Percentiles rank a stretch among this genome's conserved stretches.
These are phyloP conservation scores for Origma solitaria DNA, from an alignment of 2,113 vertebrate species.

Conservation along the genomic window DNA sequence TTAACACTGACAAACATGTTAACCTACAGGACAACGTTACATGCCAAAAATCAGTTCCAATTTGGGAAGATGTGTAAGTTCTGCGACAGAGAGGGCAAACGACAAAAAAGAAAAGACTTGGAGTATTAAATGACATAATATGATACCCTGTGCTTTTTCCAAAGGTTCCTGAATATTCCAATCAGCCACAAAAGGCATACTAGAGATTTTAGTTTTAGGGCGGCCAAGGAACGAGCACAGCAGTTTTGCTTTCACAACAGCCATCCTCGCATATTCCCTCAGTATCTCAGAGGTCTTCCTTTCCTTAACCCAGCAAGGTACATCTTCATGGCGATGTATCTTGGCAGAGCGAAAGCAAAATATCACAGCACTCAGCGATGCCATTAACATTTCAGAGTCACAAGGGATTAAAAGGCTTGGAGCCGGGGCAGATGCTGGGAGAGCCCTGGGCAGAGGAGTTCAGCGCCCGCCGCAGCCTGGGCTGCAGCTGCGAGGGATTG, in stretches of 20 bases:
- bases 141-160: not conserved
- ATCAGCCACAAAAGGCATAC: not conserved
- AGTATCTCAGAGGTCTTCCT: not conserved
- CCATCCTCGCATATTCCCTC: not conserved
- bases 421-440: conserved; percentile 43
- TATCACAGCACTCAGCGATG: conserved; percentile 37
- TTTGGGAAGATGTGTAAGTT: not conserved
- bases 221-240: not conserved
- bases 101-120: not conserved
- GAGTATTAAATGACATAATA: not conserved
- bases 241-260: not conserved
- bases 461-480: not conserved
- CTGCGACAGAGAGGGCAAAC: not conserved
- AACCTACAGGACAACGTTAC: not conserved
- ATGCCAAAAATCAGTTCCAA: not conserved
- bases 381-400: conserved; percentile 50
- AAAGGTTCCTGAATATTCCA: not conserved
- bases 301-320: conserved; percentile 24
- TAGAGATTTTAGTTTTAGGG: not conserved
- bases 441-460: conserved; percentile 12
- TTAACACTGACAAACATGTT: conserved; percentile 32
- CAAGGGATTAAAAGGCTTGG: conserved; percentile 22
- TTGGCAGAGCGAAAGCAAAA: conserved; percentile 51
- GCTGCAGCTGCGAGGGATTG: conserved; percentile 72
- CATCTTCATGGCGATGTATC: not conserved